Conservation (phyloP, 1,140 invertebrate species). For the Habropoda laboriosa region DNA sequence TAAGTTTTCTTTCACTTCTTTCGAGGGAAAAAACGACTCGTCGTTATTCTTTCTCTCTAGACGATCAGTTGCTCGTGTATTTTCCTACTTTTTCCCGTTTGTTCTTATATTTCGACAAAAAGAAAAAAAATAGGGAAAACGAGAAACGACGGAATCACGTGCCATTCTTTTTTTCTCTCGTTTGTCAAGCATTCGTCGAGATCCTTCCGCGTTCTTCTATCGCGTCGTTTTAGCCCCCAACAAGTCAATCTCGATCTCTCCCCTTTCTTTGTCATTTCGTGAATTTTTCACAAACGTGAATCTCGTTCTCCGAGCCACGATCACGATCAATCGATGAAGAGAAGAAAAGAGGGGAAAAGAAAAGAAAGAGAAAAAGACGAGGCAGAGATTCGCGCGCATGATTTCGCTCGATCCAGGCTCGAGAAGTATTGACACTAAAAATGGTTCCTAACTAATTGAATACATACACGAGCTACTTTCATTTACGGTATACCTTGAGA, state of each 20-base stretch:
- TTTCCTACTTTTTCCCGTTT: neutral
- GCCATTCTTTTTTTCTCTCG: neutral
- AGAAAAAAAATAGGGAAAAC: neutral
- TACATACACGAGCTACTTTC: conserved; percentile 63
- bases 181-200: neutral
- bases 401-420: conserved; percentile 47
- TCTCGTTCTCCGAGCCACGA: neutral
- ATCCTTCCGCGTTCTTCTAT: conserved; percentile 8
- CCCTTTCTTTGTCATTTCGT: neutral
- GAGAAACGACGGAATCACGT: conserved; percentile 1
- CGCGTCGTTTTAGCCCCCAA: neutral
- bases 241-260: conserved; percentile 6
- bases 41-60: neutral
- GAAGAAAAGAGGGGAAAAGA: too few species aligned
- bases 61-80: conserved; percentile 34
- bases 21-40: neutral
- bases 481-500: conserved; percentile 39
- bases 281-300: neutral
- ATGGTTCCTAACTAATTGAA: conserved; percentile 79
- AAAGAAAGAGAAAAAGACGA: neutral
- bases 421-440: conserved; percentile 68
- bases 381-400: neutral
- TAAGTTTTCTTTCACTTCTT: conserved; percentile 12
- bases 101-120: too few species aligned
- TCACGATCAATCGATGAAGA: too few species aligned